phyloP scores from a whole-genome alignment of 2,888 invertebrate genomes.

The Tachystola acroxantha region DNA sequence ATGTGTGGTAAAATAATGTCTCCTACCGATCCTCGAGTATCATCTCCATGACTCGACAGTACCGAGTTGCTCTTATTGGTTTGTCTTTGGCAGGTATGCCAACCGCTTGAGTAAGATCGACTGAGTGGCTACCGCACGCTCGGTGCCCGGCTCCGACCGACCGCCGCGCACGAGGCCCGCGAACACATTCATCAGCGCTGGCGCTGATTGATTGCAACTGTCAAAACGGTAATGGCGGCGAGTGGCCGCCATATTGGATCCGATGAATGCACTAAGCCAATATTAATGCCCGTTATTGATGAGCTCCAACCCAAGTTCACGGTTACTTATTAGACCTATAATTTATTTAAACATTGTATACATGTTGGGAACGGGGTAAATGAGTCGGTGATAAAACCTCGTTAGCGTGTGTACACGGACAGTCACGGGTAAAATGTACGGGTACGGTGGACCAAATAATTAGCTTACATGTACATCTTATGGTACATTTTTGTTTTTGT shows the following conservation, averaged over 20 bases:
- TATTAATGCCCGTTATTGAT: slow-evolving; percentile 70
- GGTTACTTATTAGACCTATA: slow-evolving; percentile 61
- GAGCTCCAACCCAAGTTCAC: slow-evolving; percentile 58
- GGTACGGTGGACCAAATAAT: too few species aligned
- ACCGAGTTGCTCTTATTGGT: neutral
- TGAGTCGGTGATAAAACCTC: slow-evolving; percentile 37
- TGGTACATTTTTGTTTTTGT: too few species aligned
- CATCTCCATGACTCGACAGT: neutral
- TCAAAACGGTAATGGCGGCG: slow-evolving; percentile 72
- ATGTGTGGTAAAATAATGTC: too few species aligned
- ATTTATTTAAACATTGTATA: slow-evolving; percentile 58
- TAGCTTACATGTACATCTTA: too few species aligned
- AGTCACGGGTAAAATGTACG: neutral
- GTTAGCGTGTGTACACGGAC: slow-evolving; percentile 22
- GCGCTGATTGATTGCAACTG: slow-evolving; percentile 75
- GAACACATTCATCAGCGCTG: slow-evolving; percentile 70
- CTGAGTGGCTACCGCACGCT: slow-evolving; percentile 46
- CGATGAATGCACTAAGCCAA: slow-evolving; percentile 64
- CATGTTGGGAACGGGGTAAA: slow-evolving; percentile 41
- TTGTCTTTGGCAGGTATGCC: neutral
- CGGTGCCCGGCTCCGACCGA: slow-evolving; percentile 1
- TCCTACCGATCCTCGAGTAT: too few species aligned
- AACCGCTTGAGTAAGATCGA: slow-evolving; percentile 9
- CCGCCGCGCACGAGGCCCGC: slow-evolving; percentile 27
- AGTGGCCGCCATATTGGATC: slow-evolving; percentile 59